phyloP scores from a whole-genome alignment of 1,140 invertebrate species.

The Lordiphosa stackelbergi region DNA sequence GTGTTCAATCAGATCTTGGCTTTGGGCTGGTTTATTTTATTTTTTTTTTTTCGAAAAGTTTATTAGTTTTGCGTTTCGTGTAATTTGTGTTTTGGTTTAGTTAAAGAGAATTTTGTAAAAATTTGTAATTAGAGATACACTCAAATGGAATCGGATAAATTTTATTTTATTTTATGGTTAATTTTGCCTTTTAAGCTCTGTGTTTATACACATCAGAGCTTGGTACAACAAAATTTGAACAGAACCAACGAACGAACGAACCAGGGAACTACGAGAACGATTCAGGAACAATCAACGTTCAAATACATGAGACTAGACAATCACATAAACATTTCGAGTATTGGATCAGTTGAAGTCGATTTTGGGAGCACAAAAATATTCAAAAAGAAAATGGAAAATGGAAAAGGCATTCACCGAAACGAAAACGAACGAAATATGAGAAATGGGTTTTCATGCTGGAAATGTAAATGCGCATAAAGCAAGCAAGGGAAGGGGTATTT shows the following conservation, averaged over 20 bases:
- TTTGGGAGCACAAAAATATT: background rate
- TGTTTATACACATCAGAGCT: slow-evolving; percentile 1
- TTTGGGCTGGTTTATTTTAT: slow-evolving; percentile 43
- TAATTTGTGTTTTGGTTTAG: slow-evolving; percentile 35
- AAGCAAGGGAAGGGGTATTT: slow-evolving; percentile 2
- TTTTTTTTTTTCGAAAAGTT: slow-evolving; percentile 30
- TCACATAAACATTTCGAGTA: background rate
- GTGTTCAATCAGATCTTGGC: slow-evolving; percentile 23
- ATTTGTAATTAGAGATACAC: slow-evolving; percentile 51
- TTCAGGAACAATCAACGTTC: slow-evolving; percentile 10
- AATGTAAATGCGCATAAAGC: slow-evolving; percentile 13
- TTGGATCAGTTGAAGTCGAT: background rate
- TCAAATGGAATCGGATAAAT: slow-evolving; percentile 29
- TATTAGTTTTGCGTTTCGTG: slow-evolving; percentile 32
- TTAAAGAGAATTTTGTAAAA: slow-evolving; percentile 53
- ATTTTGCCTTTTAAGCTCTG: slow-evolving; percentile 1
- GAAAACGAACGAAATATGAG: background rate
- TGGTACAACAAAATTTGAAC: slow-evolving; percentile 45
- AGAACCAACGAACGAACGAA: slow-evolving; percentile 50
- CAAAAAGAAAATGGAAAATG: background rate
- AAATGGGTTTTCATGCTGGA: slow-evolving; percentile 4
- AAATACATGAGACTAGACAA: slow-evolving; percentile 5
- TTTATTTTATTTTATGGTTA: slow-evolving; percentile 17
- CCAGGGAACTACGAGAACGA: slow-evolving; percentile 54
- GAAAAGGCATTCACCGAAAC: no score